These are phyloP conservation scores for Fragum fragum DNA, from an alignment of 2,888 invertebrate genomes.

Conservation along the genomic window DNA sequence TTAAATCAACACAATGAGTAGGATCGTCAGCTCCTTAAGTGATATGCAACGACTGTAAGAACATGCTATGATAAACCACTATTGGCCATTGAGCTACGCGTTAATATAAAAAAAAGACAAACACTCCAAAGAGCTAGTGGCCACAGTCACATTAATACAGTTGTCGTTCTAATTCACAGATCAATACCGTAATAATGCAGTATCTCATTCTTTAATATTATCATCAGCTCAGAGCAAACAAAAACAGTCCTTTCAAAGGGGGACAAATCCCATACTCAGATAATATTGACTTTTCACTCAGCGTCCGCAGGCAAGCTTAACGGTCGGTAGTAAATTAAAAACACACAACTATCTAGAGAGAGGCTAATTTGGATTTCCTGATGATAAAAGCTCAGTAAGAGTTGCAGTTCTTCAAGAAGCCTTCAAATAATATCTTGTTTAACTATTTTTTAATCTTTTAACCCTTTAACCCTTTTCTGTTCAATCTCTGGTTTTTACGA, in stretches of 20 bases:
- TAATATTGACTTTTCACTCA: slow-evolving; percentile 47
- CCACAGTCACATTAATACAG: slow-evolving; percentile 57
- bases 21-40: slow-evolving; percentile 23
- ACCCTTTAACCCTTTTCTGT: too few species aligned
- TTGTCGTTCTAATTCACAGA: slow-evolving; percentile 61
- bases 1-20: slow-evolving; percentile 26
- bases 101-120: slow-evolving; percentile 32
- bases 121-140: slow-evolving; percentile 38
- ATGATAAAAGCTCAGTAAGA: neutral
- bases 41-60: slow-evolving; percentile 24
- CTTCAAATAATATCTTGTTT: too few species aligned
- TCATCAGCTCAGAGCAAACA: slow-evolving; percentile 45
- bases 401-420: slow-evolving; percentile 2
- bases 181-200: slow-evolving; percentile 61
- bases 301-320: slow-evolving; percentile 16
- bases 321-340: slow-evolving; percentile 22
- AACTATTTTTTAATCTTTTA: too few species aligned
- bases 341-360: neutral
- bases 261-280: slow-evolving; percentile 47
- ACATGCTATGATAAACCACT: slow-evolving; percentile 25
- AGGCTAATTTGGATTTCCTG: slow-evolving; percentile 13
- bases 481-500: too few species aligned
- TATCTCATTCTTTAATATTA: slow-evolving; percentile 62
- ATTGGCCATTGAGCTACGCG: slow-evolving; percentile 16
- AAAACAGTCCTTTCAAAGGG: slow-evolving; percentile 54